Base-by-base conservation (phyloP, 2,113 vertebrate genomes). In the Proteles cristata region DNA sequence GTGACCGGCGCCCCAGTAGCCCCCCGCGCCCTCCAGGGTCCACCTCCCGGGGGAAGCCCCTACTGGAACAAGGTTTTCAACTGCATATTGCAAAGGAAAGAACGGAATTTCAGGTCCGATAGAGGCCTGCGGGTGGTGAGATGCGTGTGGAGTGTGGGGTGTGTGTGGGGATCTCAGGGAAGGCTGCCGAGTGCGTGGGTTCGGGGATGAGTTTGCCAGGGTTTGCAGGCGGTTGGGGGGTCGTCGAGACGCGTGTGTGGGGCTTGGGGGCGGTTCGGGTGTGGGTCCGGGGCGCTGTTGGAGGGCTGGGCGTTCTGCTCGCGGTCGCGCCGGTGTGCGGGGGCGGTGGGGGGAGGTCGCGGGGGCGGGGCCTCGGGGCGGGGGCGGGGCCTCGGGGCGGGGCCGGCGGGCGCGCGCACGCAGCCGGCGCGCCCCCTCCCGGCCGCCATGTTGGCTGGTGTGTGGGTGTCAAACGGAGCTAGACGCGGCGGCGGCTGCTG, bases 401-500 rank as follows among this genome's bases (percentile, higher is more conserved):
- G 93, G 81, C 88, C 26, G 6, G 84, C 95, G 98, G 76, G 92
- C 97, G 96, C 96, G 97, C 96, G 92, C 97, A 95, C 97, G 97
- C 84, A 31, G 65, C 95, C 88, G 96, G 96, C 97, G 98, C 97
- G 97, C 97, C 94, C 90, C 97, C 94, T 98, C 94, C 71, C 98
- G 92, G 97, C 98, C 98, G 98, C 98, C 98, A 98, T 98, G 98
- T 98, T 98, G 98, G 97, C 80, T 98, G 97, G 97, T 95, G 98
- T 98, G 98, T 98, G 98, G 98, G 98, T 98, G 98, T 98, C 98
- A 98, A 97, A 98, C 90, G 10, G 92, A 95, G 98, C 33, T 79
- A 39, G 97, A 93, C 88, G 95, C 97, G 83, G 96, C 43, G 73
- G 96, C 73, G 81, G 94, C 82, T 65, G 96, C 94, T 91, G 90